These are phyloP conservation scores for Bombus affinis DNA, from an alignment of 1,140 invertebrate genomes.

Conservation along the genomic window DNA sequence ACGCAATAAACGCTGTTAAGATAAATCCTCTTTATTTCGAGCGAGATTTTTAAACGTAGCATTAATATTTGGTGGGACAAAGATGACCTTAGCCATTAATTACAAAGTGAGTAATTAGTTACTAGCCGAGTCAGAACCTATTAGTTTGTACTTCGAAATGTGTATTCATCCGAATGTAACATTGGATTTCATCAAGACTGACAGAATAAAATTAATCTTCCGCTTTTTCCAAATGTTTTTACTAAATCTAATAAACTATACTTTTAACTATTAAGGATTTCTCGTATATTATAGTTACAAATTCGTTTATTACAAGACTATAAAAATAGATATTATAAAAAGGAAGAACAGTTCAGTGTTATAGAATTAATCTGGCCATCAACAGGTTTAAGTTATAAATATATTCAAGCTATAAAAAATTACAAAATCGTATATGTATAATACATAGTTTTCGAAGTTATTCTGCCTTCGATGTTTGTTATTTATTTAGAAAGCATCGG, in stretches of 20 bases:
- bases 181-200: not conserved
- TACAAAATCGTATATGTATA: too few relatives aligned
- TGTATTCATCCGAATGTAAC: not conserved
- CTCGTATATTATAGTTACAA: too few relatives aligned
- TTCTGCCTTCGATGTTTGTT: not conserved
- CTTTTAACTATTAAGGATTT: not conserved
- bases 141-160: not conserved
- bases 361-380: too few relatives aligned
- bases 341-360: too few relatives aligned
- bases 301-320: too few relatives aligned
- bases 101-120: not conserved
- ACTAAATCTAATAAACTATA: not conserved
- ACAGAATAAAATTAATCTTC: not conserved
- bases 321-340: too few relatives aligned
- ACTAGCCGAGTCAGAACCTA: not conserved
- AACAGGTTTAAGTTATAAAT: too few relatives aligned
- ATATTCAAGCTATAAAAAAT: too few relatives aligned
- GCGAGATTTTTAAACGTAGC: not conserved
- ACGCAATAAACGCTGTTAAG: too few relatives aligned
- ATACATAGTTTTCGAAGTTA: not conserved
- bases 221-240: not conserved
- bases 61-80: not conserved
- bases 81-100: not conserved
- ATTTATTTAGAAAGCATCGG: not conserved
- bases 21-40: too few relatives aligned